Evolutionary conservation across 1,140 invertebrate genomes (phyloP).

Genomic region (Bathynomus jamesi): DNA sequence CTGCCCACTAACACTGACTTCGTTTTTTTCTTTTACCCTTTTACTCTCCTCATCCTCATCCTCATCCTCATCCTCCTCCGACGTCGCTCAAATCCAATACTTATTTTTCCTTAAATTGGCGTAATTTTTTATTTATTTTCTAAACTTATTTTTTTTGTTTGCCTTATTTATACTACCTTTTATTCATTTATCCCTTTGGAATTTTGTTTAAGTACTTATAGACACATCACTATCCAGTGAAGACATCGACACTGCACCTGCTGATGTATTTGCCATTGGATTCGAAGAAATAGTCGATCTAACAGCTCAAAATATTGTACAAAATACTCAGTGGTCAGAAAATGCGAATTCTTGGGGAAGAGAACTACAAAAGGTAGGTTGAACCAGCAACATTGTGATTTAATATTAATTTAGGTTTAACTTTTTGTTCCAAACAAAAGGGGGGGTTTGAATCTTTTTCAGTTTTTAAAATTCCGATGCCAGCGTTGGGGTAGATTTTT

Average conservation of each 20-base stretch:
- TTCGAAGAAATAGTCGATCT: slow-evolving; percentile 99
- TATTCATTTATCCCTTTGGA: not conserved
- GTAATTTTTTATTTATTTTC: not conserved
- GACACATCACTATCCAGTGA: slow-evolving; percentile 43
- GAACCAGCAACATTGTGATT: not conserved
- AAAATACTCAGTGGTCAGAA: slow-evolving; percentile 53
- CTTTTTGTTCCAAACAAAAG: too few relatives aligned
- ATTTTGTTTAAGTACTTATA: slow-evolving; percentile 45
- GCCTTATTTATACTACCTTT: not conserved
- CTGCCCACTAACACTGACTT: not conserved
- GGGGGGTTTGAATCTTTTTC: too few relatives aligned
- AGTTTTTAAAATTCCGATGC: too few relatives aligned
- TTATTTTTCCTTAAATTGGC: too few relatives aligned
- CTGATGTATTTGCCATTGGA: slow-evolving; percentile 93
- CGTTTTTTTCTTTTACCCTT: not conserved
- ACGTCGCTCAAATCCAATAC: too few relatives aligned
- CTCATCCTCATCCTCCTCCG: too few relatives aligned
- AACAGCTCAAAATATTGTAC: slow-evolving; percentile 94
- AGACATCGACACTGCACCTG: slow-evolving; percentile 41
- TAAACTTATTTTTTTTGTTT: not conserved
- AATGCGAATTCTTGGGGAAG: slow-evolving; percentile 94
- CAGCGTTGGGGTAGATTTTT: too few relatives aligned
- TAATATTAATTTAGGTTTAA: too few relatives aligned
- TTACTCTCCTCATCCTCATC: not conserved
- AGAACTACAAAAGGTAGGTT: slow-evolving; percentile 71